Conservation (phyloP, 2,797 vertebrate genomes). For the Mus caroli region DNA sequence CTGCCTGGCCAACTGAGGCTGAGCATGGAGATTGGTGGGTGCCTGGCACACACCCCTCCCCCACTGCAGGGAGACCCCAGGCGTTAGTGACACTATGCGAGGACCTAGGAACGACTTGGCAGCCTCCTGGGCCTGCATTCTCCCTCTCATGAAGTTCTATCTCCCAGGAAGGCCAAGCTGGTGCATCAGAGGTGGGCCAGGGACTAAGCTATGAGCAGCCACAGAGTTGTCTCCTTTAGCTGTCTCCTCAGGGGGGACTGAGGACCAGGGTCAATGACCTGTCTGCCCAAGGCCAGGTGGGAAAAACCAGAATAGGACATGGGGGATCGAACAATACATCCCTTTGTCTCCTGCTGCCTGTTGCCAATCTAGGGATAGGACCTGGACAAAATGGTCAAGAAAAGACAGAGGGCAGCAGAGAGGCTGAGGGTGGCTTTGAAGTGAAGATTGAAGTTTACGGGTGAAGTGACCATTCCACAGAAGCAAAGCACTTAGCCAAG, state of each 20-base stretch:
- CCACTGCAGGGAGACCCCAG: not conserved
- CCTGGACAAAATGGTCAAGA: not conserved
- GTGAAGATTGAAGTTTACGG: not conserved
- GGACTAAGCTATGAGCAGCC: not conserved
- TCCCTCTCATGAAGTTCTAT: not conserved
- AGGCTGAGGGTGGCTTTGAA: not conserved
- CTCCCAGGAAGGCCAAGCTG: not conserved
- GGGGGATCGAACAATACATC: not conserved
- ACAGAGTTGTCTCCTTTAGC: not conserved
- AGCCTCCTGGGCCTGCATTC: not conserved
- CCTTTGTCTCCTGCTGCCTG: not conserved
- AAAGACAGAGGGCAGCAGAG: not conserved
- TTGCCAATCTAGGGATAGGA: not conserved
- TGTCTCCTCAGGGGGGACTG: not conserved
- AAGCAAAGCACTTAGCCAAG: not conserved
- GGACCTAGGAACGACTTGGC: not conserved
- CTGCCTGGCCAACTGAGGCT: not conserved
- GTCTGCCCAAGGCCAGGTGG: not conserved
- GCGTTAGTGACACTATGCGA: accelerated
- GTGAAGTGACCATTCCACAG: not conserved
- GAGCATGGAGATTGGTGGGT: not conserved
- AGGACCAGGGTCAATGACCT: not conserved
- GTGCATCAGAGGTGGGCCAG: not conserved
- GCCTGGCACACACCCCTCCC: not conserved
- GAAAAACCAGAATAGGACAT: not conserved